A percentile compares a stretch with the other conserved stretches of the same genome.
phyloP scores from a whole-genome alignment of 2,888 invertebrate genomes.

The Quadriops clusia region DNA sequence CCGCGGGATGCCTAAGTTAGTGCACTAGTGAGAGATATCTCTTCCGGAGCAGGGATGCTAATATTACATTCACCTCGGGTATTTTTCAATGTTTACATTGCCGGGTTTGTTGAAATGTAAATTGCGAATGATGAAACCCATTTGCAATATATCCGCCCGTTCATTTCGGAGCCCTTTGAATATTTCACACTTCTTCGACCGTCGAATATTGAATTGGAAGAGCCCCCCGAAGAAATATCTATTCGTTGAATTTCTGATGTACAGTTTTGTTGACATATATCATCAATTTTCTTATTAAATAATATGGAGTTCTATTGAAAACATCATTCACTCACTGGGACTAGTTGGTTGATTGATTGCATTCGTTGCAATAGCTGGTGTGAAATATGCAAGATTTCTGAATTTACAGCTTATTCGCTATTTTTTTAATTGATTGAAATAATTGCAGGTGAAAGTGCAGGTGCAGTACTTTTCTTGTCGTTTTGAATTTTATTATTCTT shows the following conservation, averaged over 20 bases:
- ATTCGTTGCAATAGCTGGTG: too few relatives aligned
- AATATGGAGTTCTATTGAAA: constrained; percentile 5
- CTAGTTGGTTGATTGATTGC: constrained; percentile 2
- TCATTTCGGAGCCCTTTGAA: too few relatives aligned
- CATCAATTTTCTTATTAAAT: constrained; percentile 7
- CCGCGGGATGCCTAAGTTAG: constrained; percentile 25
- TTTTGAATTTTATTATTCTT: too few relatives aligned
- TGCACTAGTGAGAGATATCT: too few relatives aligned
- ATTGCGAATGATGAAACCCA: constrained; percentile 34
- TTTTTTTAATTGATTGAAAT: too few relatives aligned
- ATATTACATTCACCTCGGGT: constrained; percentile 35
- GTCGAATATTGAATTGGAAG: too few relatives aligned
- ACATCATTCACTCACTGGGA: constrained; percentile 6
- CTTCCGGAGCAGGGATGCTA: constrained; percentile 23
- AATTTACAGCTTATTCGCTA: too few relatives aligned
- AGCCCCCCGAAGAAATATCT: constrained; percentile 25
- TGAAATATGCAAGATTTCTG: too few relatives aligned
- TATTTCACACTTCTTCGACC: too few relatives aligned
- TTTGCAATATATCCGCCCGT: constrained; percentile 33
- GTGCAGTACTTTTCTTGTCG: too few relatives aligned
- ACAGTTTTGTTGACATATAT: constrained; percentile 4
- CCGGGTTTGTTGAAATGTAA: constrained; percentile 33
- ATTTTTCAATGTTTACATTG: constrained; percentile 38
- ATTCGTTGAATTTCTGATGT: constrained; percentile 4
- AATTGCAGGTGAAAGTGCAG: too few relatives aligned